phyloP scores from a whole-genome alignment of 2,888 invertebrate species.

The Drosophila paucipuncta region DNA sequence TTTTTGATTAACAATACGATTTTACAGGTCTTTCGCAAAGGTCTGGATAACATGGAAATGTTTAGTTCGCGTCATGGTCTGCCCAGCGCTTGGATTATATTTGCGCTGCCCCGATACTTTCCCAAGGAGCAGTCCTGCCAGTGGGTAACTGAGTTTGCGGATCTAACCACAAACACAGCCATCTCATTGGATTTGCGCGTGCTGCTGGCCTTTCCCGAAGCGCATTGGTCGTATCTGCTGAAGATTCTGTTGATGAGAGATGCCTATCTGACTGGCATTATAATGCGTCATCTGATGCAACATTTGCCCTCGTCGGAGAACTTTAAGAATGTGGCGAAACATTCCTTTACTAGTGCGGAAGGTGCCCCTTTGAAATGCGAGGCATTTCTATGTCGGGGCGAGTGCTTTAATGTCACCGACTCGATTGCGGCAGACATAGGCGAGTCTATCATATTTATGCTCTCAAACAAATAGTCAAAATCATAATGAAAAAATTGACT shows the following conservation, averaged over 20 bases:
- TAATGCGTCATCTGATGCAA: slow-evolving; percentile 87
- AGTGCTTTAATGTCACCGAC: slow-evolving; percentile 86
- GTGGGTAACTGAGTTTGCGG: slow-evolving; percentile 85
- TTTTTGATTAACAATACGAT: not conserved
- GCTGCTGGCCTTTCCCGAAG: slow-evolving; percentile 91
- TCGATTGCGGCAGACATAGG: slow-evolving; percentile 80
- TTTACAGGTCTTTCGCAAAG: slow-evolving; percentile 86
- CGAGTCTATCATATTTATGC: slow-evolving; percentile 29
- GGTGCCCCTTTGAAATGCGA: slow-evolving; percentile 86
- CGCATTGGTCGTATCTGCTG: slow-evolving; percentile 91
- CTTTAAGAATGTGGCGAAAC: slow-evolving; percentile 83
- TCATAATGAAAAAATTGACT: not conserved
- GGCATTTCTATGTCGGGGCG: slow-evolving; percentile 90
- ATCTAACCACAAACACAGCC: slow-evolving; percentile 87
- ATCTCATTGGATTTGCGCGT: slow-evolving; percentile 90
- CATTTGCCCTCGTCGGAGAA: slow-evolving; percentile 86
- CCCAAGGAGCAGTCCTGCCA: slow-evolving; percentile 85
- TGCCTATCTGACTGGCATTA: slow-evolving; percentile 88
- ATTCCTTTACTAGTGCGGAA: slow-evolving; percentile 83
- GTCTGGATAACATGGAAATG: slow-evolving; percentile 87
- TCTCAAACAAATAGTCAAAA: not conserved
- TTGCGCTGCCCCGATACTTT: slow-evolving; percentile 89
- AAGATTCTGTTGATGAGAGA: slow-evolving; percentile 92
- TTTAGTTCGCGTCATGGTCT: slow-evolving; percentile 86
- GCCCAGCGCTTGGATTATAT: slow-evolving; percentile 90